Evolutionary conservation across 2,797 vertebrate genomes (phyloP).

Genomic region (Falco peregrinus): DNA sequence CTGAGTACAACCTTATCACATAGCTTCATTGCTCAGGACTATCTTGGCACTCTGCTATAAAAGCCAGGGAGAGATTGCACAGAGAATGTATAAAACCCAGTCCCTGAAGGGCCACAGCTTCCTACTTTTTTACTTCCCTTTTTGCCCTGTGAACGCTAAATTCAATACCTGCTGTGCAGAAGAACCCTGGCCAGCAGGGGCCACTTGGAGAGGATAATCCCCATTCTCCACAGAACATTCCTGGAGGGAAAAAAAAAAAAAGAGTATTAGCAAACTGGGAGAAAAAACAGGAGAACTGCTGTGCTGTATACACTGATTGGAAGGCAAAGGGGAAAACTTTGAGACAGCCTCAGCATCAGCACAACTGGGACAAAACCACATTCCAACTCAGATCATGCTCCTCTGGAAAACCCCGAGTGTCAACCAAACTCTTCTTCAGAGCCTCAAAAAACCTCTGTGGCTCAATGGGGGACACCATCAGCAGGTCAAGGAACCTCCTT

Average conservation of each 20-base stretch:
- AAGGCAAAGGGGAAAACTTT: neutral
- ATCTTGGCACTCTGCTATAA: neutral
- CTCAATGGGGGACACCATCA: neutral
- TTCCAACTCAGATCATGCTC: neutral
- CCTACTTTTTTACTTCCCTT: neutral
- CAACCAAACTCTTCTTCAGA: neutral
- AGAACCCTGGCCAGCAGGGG: conserved; percentile 85
- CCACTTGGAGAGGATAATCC: conserved; percentile 84
- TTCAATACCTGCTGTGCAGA: conserved; percentile 82
- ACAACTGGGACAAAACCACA: neutral
- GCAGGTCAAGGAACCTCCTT: neutral
- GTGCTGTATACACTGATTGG: neutral
- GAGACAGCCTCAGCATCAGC: neutral
- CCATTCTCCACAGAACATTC: conserved; percentile 87
- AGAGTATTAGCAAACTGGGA: neutral
- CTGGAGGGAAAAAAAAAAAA: conserved; percentile 53
- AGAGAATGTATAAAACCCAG: neutral
- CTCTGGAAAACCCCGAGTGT: neutral
- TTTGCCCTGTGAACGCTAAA: neutral
- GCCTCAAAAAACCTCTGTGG: neutral
- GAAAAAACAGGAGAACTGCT: neutral
- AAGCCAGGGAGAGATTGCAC: neutral
- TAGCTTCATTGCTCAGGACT: neutral
- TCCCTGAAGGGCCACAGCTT: neutral
- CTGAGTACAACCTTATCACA: neutral